Percentiles rank a stretch among this genome's conserved stretches.
Evolutionary conservation across 2,797 vertebrate species (phyloP).

Genomic region (Kryptolebias ocellatus): DNA sequence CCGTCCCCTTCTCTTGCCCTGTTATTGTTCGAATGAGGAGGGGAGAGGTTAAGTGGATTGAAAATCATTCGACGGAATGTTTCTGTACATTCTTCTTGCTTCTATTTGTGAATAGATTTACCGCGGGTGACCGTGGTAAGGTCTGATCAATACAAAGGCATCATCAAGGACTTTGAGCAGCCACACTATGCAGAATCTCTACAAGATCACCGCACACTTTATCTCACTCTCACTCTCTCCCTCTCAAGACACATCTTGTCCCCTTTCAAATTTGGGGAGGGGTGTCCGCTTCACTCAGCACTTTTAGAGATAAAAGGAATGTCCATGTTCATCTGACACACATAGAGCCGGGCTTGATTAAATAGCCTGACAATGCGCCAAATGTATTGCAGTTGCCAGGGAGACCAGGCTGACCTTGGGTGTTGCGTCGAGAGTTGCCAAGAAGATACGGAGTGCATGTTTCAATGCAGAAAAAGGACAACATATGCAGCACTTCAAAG

Average conservation of each 20-base stretch:
- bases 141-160: slow-evolving; percentile 75
- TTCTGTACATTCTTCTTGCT: slow-evolving; percentile 63
- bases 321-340: slow-evolving; percentile 65
- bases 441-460: slow-evolving; percentile 53
- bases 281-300: slow-evolving; percentile 70
- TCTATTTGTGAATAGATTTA: slow-evolving; percentile 71
- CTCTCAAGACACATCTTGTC: slow-evolving; percentile 31
- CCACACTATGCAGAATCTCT: slow-evolving; percentile 13
- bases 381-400: slow-evolving; percentile 77
- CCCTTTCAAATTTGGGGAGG: slow-evolving; percentile 44
- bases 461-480: slow-evolving; percentile 49
- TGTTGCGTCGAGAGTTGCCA: slow-evolving; percentile 66
- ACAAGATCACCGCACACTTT: slow-evolving; percentile 21
- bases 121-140: slow-evolving; percentile 59
- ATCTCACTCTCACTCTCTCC: slow-evolving; percentile 29
- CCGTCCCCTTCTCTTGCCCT: slow-evolving; percentile 50
- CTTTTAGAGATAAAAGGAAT: slow-evolving; percentile 75
- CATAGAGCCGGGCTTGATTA: slow-evolving; percentile 71
- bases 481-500: slow-evolving; percentile 59
- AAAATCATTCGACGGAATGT: slow-evolving; percentile 68
- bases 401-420: slow-evolving; percentile 81
- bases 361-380: slow-evolving; percentile 79
- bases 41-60: slow-evolving; percentile 78
- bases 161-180: slow-evolving; percentile 68
- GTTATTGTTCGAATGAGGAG: slow-evolving; percentile 67